phyloP scores from a whole-genome alignment of 2,888 invertebrate species.

The Bibio marci region DNA sequence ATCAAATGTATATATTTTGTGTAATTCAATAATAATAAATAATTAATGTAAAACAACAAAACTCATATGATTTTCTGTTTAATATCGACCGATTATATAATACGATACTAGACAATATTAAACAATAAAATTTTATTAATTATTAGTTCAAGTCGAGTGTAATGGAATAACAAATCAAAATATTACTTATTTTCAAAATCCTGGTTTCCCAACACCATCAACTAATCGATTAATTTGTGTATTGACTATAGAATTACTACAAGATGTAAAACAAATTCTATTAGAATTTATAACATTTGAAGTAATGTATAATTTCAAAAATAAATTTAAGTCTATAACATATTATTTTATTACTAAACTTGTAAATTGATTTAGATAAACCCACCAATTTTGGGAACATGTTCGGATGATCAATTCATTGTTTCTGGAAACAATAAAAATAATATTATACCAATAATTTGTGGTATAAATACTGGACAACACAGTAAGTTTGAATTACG shows the following conservation, averaged over 20 bases:
- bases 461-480: conserved; percentile 60
- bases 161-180: conserved; percentile 42
- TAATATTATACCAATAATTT: conserved; percentile 48
- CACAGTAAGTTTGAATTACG: conserved; percentile 38
- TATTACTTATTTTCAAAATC: conserved; percentile 55
- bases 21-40: too few species aligned
- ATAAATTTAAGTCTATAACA: too few species aligned
- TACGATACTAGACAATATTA: too few species aligned
- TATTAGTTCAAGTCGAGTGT: conserved; percentile 52
- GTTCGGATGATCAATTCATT: conserved; percentile 49
- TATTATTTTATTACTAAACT: too few species aligned
- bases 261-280: conserved; percentile 46
- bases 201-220: conserved; percentile 43
- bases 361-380: conserved; percentile 40
- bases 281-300: conserved; percentile 53
- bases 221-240: conserved; percentile 43
- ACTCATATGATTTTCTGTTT: too few species aligned
- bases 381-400: conserved; percentile 49
- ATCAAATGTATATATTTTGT: too few species aligned
- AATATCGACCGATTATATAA: too few species aligned
- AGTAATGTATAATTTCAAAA: conserved; percentile 33
- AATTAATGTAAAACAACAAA: too few species aligned
- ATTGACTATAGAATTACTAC: conserved; percentile 38
- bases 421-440: conserved; percentile 54
- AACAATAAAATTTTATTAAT: too few species aligned